phyloP scores from a whole-genome alignment of 2,888 invertebrate genomes.

The Hoplodrina ambigua region DNA sequence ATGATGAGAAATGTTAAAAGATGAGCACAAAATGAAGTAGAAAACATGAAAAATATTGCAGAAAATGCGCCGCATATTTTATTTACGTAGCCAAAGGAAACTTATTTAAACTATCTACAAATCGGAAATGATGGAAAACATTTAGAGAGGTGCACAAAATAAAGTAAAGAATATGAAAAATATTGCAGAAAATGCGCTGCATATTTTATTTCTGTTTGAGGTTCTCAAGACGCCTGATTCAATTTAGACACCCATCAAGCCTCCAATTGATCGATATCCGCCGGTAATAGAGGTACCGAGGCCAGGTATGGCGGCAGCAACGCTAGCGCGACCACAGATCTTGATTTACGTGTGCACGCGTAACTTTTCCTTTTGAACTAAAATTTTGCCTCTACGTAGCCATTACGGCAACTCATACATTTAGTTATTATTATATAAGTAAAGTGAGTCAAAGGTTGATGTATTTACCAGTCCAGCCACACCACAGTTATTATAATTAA shows the following conservation, averaged over 20 bases:
- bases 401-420: constrained; percentile 31
- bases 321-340: background rate
- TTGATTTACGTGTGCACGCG: constrained; percentile 15
- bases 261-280: background rate
- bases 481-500: constrained; percentile 10
- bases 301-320: background rate
- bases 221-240: background rate
- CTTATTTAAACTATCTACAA: too few species aligned
- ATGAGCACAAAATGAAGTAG: too few species aligned
- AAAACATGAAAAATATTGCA: background rate
- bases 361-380: constrained; percentile 43
- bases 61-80: too few species aligned
- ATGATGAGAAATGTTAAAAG: too few species aligned
- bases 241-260: background rate
- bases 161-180: background rate
- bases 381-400: constrained; percentile 16
- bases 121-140: too few species aligned
- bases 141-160: too few species aligned
- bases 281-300: background rate
- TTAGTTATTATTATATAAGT: constrained; percentile 46
- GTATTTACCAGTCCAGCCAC: constrained; percentile 14
- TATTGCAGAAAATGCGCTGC: background rate
- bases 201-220: too few species aligned
- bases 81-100: too few species aligned
- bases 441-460: constrained; percentile 43